phyloP scores from a whole-genome alignment of 2,113 vertebrate species.

The Ciconia boyciana region DNA sequence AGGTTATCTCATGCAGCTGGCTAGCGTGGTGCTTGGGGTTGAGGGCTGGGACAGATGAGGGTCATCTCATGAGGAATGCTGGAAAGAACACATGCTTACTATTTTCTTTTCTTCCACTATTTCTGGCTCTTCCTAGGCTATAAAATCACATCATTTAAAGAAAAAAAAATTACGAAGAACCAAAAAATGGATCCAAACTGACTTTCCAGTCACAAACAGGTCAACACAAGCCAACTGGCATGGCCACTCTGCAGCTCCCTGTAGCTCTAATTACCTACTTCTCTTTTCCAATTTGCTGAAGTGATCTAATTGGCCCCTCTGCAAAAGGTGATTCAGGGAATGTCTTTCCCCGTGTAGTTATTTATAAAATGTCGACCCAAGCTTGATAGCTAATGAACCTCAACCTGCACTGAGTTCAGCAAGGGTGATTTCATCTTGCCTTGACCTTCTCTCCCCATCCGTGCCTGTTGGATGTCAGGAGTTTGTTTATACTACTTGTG shows the following conservation, averaged over 20 bases:
- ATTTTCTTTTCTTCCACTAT: neutral
- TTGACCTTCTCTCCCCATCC: neutral
- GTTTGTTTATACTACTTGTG: neutral
- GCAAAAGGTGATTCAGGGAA: neutral
- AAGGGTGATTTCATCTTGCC: neutral
- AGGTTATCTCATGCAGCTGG: neutral
- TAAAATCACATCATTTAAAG: conserved; percentile 9
- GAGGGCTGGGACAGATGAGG: neutral
- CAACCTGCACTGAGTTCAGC: neutral
- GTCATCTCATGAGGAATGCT: neutral
- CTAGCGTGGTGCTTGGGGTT: neutral
- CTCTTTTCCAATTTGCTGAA: neutral
- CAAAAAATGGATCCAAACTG: neutral
- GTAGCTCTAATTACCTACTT: neutral
- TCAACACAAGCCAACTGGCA: conserved; percentile 27
- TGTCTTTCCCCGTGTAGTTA: neutral
- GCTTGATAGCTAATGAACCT: neutral
- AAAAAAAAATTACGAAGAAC: neutral
- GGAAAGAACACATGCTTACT: neutral
- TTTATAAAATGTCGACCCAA: conserved; percentile 4
- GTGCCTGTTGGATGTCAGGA: neutral
- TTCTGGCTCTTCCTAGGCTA: neutral
- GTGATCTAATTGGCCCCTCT: neutral
- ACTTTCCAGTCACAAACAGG: conserved; percentile 44
- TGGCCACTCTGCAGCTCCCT: neutral